A percentile compares a stretch with the other conserved stretches of the same genome.
phyloP scores from a whole-genome alignment of 2,797 vertebrate genomes.

The Gymnoscopelus microlampas region DNA sequence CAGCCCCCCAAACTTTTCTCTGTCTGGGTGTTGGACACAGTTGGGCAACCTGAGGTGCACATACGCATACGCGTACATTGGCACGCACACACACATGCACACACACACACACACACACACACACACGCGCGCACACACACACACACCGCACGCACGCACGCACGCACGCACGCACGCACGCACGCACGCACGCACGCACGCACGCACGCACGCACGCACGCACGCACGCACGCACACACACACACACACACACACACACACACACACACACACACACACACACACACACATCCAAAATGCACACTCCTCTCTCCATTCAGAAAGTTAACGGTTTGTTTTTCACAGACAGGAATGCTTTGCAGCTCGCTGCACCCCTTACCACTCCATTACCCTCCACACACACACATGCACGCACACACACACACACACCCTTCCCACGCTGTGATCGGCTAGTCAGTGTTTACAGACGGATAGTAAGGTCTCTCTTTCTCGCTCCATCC shows the following conservation, averaged over 20 bases:
- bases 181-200: not conserved
- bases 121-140: not conserved
- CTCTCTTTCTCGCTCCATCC: constrained; percentile 40
- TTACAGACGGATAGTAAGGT: constrained; percentile 68
- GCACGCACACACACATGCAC: too few relatives aligned
- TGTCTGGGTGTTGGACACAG: not conserved
- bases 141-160: constrained; percentile 1
- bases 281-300: constrained; percentile 25
- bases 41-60: not conserved
- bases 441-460: constrained; percentile 60
- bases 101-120: not conserved
- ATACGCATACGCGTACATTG: too few relatives aligned
- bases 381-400: not conserved
- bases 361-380: constrained; percentile 34
- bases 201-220: too few relatives aligned
- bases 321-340: constrained; percentile 74
- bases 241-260: constrained; percentile 3
- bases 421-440: constrained; percentile 53
- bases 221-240: too few relatives aligned
- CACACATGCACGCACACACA: too few relatives aligned
- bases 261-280: constrained; percentile 9
- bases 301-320: constrained; percentile 50
- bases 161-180: constrained; percentile 3
- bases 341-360: constrained; percentile 66
- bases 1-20: constrained; percentile 8